Percentiles rank a stretch among this genome's conserved stretches.
phyloP scores from a whole-genome alignment of 2,888 invertebrate genomes.

The Dryomyza anilis region DNA sequence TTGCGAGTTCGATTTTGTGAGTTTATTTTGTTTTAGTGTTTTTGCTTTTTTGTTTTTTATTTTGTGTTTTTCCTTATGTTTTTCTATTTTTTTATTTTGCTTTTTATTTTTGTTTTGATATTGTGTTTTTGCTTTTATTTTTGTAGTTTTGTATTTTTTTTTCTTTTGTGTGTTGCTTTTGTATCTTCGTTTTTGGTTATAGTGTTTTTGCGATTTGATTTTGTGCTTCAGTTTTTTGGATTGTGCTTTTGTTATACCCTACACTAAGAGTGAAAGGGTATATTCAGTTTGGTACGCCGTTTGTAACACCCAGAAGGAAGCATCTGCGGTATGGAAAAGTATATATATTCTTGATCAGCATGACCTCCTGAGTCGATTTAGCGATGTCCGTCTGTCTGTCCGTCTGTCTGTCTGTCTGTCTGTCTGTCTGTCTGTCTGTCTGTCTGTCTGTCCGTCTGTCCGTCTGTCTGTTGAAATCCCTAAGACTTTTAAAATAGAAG shows the following conservation, averaged over 20 bases:
- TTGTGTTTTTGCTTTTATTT: neutral
- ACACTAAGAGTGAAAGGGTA: too few species aligned
- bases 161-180: neutral
- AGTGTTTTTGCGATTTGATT: neutral
- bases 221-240: neutral
- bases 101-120: neutral
- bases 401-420: too few species aligned
- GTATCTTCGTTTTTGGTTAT: neutral
- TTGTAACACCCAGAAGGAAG: too few species aligned
- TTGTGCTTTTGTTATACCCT: neutral
- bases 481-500: too few species aligned
- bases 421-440: too few species aligned
- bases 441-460: too few species aligned
- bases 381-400: too few species aligned
- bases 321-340: too few species aligned
- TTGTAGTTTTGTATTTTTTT: neutral
- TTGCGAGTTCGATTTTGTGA: neutral
- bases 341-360: too few species aligned
- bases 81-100: neutral
- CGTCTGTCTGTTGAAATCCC: too few species aligned
- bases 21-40: neutral
- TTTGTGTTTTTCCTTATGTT: neutral
- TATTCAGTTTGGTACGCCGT: too few species aligned
- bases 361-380: too few species aligned
- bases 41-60: slow-evolving; percentile 9